Evolutionary conservation across 2,888 invertebrate species (phyloP).

Genomic region (Falcaria lacertinaria): DNA sequence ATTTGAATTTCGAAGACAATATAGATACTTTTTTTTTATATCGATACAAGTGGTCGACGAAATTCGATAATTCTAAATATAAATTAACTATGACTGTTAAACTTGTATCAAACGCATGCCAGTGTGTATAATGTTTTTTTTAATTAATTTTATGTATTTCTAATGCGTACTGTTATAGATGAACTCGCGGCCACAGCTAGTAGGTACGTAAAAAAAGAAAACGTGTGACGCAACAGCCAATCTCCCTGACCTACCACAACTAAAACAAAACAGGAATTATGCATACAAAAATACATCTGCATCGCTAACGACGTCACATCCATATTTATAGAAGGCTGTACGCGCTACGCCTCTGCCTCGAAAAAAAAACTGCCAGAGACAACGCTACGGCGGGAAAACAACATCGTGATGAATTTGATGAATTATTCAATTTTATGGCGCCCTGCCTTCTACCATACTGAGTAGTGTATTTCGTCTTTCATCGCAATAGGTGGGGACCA

Average conservation of each 20-base stretch:
- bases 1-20: conserved; percentile 2
- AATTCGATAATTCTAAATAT: too few species aligned
- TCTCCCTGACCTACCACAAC: conserved; percentile 25
- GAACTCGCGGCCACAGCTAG: too few species aligned
- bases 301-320: conserved; percentile 38
- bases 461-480: neutral
- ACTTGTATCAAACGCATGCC: too few species aligned
- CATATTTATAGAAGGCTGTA: conserved; percentile 40
- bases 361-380: conserved; percentile 30
- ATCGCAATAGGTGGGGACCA: neutral
- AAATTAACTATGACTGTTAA: too few species aligned
- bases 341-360: conserved; percentile 27
- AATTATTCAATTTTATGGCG: conserved; percentile 57
- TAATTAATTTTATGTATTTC: too few species aligned
- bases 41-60: too few species aligned
- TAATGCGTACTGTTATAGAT: too few species aligned
- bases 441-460: neutral
- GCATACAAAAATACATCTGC: conserved; percentile 39
- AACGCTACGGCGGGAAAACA: conserved; percentile 52
- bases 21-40: too few species aligned
- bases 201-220: conserved; percentile 2
- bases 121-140: too few species aligned
- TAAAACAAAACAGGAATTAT: conserved; percentile 22
- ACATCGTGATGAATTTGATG: conserved; percentile 37
- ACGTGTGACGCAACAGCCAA: neutral